phyloP scores from a whole-genome alignment of 2,113 vertebrate genomes.

The Brachyhypopomus gauderio region DNA sequence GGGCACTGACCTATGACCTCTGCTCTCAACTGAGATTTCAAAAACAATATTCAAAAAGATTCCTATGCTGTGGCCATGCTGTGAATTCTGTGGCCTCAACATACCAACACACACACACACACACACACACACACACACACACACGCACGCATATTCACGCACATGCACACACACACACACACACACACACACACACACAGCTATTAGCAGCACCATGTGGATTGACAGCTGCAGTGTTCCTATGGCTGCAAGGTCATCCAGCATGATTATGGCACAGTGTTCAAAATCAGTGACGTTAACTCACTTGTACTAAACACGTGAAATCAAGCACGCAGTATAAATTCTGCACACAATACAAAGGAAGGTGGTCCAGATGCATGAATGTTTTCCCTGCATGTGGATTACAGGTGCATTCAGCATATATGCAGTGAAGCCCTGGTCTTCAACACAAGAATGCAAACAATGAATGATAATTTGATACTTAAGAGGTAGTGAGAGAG shows the following conservation, averaged over 20 bases:
- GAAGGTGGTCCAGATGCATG: neutral
- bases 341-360: neutral
- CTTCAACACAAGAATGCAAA: neutral
- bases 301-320: no score
- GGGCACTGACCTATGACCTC: neutral
- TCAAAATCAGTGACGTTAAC: neutral
- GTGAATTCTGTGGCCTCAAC: neutral
- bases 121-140: neutral
- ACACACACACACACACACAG: neutral
- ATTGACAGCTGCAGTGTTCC: no score
- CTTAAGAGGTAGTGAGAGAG: neutral
- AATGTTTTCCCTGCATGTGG: neutral
- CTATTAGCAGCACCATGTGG: no score
- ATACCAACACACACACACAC: neutral
- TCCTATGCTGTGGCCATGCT: neutral
- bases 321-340: neutral
- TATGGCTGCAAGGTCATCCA: no score
- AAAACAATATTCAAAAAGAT: no score
- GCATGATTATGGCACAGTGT: neutral
- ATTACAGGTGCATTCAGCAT: neutral
- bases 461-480: neutral
- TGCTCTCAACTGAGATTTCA: constrained; percentile 11
- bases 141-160: neutral
- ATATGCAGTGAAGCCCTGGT: neutral
- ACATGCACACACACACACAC: neutral